A percentile compares a stretch with the other conserved stretches of the same genome.
phyloP scores from a whole-genome alignment of 2,797 vertebrate species.

The Vipera ursinii region DNA sequence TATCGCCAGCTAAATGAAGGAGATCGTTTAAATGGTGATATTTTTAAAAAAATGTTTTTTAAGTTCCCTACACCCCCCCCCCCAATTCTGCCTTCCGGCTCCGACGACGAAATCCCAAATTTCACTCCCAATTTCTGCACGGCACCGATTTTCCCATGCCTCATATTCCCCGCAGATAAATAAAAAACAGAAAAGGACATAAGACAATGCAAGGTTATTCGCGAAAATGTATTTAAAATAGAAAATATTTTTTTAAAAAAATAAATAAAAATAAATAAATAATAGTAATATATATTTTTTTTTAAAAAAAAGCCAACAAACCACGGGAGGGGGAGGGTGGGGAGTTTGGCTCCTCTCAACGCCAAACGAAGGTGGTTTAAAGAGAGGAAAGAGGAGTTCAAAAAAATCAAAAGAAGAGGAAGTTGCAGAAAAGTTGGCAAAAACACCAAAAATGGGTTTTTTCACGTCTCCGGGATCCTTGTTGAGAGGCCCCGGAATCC shows the following conservation, averaged over 20 bases:
- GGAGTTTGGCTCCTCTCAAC: not conserved
- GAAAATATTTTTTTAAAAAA: not conserved
- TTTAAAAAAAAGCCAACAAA: not conserved
- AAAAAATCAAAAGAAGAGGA: not conserved
- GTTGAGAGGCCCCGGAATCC: not conserved
- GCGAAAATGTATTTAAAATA: not conserved
- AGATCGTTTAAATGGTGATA: not conserved
- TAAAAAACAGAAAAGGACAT: not conserved
- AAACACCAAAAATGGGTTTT: not conserved
- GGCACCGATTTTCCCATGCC: not conserved
- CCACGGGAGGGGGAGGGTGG: accelerated
- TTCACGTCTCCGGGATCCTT: not conserved
- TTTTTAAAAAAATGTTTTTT: not conserved
- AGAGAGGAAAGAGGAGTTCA: not conserved
- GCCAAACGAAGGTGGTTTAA: not conserved
- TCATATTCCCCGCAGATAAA: not conserved
- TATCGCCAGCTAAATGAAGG: not conserved
- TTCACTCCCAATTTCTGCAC: not conserved
- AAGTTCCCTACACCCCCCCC: no score
- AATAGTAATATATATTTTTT: not conserved
- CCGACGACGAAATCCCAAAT: not conserved
- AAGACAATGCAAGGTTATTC: not conserved
- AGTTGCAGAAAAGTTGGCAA: not conserved
- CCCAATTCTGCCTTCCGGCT: not conserved
- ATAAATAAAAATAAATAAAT: no score